Evolutionary conservation across 1,140 invertebrate genomes (phyloP), one percentile per base, ranked within the genome.

Genomic region (Danaus melanippus): DNA sequence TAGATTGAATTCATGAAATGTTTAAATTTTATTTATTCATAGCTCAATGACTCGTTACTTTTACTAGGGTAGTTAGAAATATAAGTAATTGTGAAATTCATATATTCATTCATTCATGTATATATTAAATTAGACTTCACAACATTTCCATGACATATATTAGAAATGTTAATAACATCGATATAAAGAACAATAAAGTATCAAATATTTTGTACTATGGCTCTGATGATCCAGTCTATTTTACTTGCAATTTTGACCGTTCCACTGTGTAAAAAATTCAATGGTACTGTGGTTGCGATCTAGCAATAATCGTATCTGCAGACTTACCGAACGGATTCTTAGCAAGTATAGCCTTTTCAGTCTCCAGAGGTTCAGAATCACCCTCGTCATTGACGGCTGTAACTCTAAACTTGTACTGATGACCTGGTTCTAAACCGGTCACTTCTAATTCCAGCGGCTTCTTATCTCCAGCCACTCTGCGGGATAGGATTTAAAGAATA

Each of bases 371-470:
- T 64, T 98, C 97, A 7, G 97, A 98, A 69, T 97, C 95, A 40
- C 98, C 98, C 87, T 99, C 96, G 62, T 96, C 94, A 78, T 99
- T 99, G 51, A 97, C 92, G 47, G 98, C 98, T 0, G 93, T 94
- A 0, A 99, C 97, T 43, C 97, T 89, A 91, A 99, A 99, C 87
- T 97, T 95, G 84, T 99, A 99, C 77, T 97, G 94, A 59, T 95
- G 92, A 8, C 95, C 95, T 12, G 97, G 96, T 71, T 93, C 95
- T 7, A 99, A 88, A 9, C 96, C 95, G 10, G 93, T 94, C n/a
- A 98, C 92, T 58, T 96, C 95, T 81, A 96, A 95, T 74, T 94
- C 93, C 4, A 93, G 91, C 39, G 91, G 90, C 9, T 91, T 90
- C 67, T 92, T 91, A 71, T 93, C 93, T 44, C 92, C 92, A 10